Percentiles rank a stretch among this genome's conserved stretches.
Evolutionary conservation across 1,140 invertebrate species (phyloP).

Genomic region (Leptinotarsa undecemlineata): DNA sequence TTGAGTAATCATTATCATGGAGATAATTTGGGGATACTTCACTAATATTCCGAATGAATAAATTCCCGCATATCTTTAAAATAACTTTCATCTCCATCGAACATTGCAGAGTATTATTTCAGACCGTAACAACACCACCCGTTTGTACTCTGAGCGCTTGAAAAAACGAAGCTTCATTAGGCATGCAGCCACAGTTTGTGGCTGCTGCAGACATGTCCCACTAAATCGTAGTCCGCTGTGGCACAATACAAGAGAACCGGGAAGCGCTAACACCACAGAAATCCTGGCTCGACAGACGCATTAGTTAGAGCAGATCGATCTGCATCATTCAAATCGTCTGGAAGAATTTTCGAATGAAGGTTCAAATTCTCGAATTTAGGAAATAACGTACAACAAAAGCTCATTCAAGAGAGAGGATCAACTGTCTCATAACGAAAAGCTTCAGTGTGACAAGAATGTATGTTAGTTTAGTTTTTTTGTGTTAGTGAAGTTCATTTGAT

Average conservation of each 20-base stretch:
- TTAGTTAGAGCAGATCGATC: constrained; percentile 3
- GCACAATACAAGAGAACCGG: background rate
- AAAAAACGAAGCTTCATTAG: constrained; percentile 21
- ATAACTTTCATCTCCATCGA: background rate
- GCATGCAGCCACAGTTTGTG: constrained; percentile 18
- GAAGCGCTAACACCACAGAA: constrained; percentile 9
- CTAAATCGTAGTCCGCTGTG: constrained; percentile 4
- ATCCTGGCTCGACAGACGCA: constrained; percentile 1
- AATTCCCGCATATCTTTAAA: too few relatives aligned
- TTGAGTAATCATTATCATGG: too few relatives aligned
- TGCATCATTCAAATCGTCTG: constrained; percentile 13
- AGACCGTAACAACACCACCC: background rate
- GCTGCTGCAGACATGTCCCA: constrained; percentile 17
- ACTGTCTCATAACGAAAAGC: too few relatives aligned
- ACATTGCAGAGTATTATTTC: background rate
- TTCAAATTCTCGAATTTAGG: too few relatives aligned
- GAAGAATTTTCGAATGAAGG: constrained; percentile 12
- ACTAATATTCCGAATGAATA: too few relatives aligned
- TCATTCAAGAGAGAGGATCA: too few relatives aligned
- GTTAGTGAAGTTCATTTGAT: too few relatives aligned
- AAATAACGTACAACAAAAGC: too few relatives aligned
- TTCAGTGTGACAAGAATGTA: too few relatives aligned
- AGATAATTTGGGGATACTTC: too few relatives aligned
- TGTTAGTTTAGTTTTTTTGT: too few relatives aligned
- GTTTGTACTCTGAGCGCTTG: background rate